Percentiles rank a stretch among this genome's conserved stretches.
Evolutionary conservation across 2,888 invertebrate species (phyloP).

Genomic region (Xiphydria camelus): DNA sequence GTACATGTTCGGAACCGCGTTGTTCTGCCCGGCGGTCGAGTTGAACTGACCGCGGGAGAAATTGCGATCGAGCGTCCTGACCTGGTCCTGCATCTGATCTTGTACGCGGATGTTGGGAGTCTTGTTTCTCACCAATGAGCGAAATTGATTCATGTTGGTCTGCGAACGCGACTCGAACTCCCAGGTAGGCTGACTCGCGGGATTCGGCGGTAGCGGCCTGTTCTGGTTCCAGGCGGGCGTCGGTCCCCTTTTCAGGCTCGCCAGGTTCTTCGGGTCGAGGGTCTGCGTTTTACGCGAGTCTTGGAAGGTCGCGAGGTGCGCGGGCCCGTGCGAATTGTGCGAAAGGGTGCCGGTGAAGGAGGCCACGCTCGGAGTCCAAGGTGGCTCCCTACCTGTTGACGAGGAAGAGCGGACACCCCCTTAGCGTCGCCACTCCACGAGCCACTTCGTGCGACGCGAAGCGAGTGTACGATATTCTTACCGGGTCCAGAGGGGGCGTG

Average conservation of each 20-base stretch:
- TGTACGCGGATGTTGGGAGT: constrained; percentile 46
- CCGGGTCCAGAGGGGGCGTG: constrained; percentile 64
- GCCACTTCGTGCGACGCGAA: too few species aligned
- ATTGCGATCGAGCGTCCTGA: constrained; percentile 53
- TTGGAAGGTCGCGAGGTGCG: constrained; percentile 55
- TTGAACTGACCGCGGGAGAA: constrained; percentile 47
- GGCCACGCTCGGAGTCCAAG: constrained; percentile 56
- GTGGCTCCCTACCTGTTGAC: constrained; percentile 52
- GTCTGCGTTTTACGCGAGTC: constrained; percentile 55
- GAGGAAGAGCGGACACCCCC: too few species aligned
- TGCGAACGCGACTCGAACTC: constrained; percentile 53
- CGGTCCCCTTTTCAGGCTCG: constrained; percentile 51
- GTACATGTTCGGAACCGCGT: constrained; percentile 55
- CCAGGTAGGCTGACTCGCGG: constrained; percentile 38
- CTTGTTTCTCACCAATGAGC: constrained; percentile 58
- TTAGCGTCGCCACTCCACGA: too few species aligned
- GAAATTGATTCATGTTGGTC: constrained; percentile 61
- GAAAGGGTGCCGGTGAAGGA: constrained; percentile 54
- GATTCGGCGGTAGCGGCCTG: constrained; percentile 47
- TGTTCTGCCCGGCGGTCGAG: constrained; percentile 32
- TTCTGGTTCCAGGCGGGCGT: constrained; percentile 53
- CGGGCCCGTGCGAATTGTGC: constrained; percentile 54
- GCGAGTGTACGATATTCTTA: too few species aligned
- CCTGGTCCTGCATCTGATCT: constrained; percentile 53
- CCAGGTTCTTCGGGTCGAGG: constrained; percentile 53